Percentiles rank a stretch among this genome's conserved stretches.
phyloP scores from a whole-genome alignment of 2,888 invertebrate genomes.

The Argyra leucocephala region DNA sequence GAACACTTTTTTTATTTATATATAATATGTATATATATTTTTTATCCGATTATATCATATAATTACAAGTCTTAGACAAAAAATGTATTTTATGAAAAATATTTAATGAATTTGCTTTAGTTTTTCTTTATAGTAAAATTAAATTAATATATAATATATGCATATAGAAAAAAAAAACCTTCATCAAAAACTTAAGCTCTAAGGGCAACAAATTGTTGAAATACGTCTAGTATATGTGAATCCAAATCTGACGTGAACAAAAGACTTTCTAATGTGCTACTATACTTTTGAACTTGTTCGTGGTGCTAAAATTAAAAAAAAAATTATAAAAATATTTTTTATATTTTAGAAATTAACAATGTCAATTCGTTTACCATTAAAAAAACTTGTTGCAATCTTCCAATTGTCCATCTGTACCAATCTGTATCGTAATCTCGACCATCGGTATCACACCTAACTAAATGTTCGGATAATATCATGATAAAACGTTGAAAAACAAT shows the following conservation, averaged over 20 bases:
- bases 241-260: constrained; percentile 95
- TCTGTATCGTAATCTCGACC: constrained; percentile 84
- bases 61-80: too few species aligned
- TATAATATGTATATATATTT: too few species aligned
- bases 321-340: constrained; percentile 19
- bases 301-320: constrained; percentile 66
- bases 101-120: neutral
- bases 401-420: constrained; percentile 95
- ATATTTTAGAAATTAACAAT: neutral
- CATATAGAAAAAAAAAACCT: constrained; percentile 2
- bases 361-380: constrained; percentile 58
- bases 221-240: constrained; percentile 89
- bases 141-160: neutral
- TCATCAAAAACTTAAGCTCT: constrained; percentile 33
- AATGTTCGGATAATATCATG: constrained; percentile 92
- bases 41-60: too few species aligned
- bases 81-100: neutral
- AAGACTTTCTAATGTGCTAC: constrained; percentile 85
- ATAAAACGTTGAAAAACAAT: constrained; percentile 98
- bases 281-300: constrained; percentile 94
- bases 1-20: too few species aligned
- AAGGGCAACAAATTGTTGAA: constrained; percentile 93
- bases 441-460: constrained; percentile 87
- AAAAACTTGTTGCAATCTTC: constrained; percentile 89
- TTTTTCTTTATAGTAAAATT: neutral